A percentile compares a stretch with the other conserved stretches of the same genome.
phyloP scores from a whole-genome alignment of 2,113 vertebrate species.

The Rissa tridactyla region DNA sequence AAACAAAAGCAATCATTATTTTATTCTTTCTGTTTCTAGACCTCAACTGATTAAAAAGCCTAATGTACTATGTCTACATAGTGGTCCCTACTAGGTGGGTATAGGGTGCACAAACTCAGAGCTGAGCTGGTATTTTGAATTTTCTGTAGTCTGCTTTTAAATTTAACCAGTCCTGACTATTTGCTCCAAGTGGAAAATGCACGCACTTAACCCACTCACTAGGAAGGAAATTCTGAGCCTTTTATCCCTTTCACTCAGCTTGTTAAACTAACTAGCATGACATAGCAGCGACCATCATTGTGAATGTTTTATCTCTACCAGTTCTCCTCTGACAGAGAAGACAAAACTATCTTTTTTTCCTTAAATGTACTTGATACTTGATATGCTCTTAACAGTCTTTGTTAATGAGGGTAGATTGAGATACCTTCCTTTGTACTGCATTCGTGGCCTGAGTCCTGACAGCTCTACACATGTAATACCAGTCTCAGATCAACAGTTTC shows the following conservation, averaged over 20 bases:
- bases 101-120: not conserved
- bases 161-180: not conserved
- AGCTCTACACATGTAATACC: not conserved
- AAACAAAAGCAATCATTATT: not conserved
- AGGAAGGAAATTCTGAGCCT: not conserved
- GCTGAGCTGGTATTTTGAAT: not conserved
- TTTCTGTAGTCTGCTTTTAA: not conserved
- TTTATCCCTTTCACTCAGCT: not conserved
- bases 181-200: not conserved
- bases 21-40: not conserved
- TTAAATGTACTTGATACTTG: not conserved
- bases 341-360: not conserved
- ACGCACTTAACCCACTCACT: not conserved
- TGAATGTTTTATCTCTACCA: not conserved
- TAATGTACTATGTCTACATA: not conserved
- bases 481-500: not conserved
- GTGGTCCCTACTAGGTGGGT: not conserved
- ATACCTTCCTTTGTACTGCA: not conserved
- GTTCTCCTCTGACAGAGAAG: not conserved
- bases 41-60: not conserved
- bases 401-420: not conserved
- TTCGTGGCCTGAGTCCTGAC: not conserved
- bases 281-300: rapidly evolving
- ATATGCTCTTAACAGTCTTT: not conserved
- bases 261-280: not conserved